Conservation (phyloP, 2,797 vertebrate genomes). For the Cynopterus sphinx region DNA sequence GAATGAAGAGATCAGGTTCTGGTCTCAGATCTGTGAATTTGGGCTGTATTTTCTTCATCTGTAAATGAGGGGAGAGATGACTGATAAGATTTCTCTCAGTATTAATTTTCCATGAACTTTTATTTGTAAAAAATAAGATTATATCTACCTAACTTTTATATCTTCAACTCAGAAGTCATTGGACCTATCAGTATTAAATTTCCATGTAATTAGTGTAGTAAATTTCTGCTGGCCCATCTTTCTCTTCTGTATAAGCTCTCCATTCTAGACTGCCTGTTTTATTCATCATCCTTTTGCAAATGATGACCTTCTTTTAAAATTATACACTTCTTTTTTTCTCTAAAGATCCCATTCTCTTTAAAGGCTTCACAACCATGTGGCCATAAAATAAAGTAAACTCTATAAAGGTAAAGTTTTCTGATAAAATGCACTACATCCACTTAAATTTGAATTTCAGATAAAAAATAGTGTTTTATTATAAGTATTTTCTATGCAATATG, state of each 20-base stretch:
- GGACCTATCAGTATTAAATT: conserved; percentile 61
- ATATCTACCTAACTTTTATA: conserved; percentile 59
- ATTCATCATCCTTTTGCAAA: neutral
- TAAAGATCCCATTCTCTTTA: neutral
- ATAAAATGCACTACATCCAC: neutral
- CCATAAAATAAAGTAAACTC: neutral
- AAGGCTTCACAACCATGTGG: neutral
- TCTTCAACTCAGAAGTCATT: conserved; percentile 64
- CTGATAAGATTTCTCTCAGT: conserved; percentile 65
- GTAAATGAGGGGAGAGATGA: conserved; percentile 60
- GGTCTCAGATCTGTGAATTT: conserved; percentile 18
- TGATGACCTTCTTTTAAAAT: neutral
- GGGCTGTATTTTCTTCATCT: conserved; percentile 50
- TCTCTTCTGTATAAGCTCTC: neutral
- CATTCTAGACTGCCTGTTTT: neutral
- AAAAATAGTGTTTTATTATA: neutral
- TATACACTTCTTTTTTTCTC: neutral
- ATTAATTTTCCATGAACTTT: conserved; percentile 71
- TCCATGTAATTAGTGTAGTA: neutral
- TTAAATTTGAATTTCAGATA: conserved; percentile 52
- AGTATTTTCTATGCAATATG: neutral
- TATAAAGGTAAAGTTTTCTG: neutral
- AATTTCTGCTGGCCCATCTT: neutral
- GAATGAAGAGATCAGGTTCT: conserved; percentile 49
- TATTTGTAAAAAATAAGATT: conserved; percentile 61